phyloP scores from a whole-genome alignment of 2,888 invertebrate genomes.

The Pyrrhia umbra region DNA sequence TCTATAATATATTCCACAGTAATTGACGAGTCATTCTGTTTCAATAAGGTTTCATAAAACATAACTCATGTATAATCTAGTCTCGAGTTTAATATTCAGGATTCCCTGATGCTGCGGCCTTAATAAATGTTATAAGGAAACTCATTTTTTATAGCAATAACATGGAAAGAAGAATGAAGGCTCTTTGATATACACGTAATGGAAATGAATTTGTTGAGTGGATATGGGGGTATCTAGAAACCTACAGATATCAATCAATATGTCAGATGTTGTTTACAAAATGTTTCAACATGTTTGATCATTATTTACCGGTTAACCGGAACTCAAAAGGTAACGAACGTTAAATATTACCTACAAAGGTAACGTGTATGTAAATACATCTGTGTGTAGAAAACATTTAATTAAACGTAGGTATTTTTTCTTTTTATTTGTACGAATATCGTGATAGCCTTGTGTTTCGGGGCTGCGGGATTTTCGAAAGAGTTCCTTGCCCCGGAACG shows the following conservation, averaged over 20 bases:
- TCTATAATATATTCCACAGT: too few relatives aligned
- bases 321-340: background rate
- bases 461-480: too few relatives aligned
- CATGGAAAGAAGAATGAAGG: constrained; percentile 37
- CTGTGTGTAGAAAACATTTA: too few relatives aligned
- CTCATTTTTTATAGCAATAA: constrained; percentile 54
- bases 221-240: background rate
- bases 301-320: background rate
- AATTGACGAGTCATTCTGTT: background rate
- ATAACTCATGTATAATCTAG: constrained; percentile 19
- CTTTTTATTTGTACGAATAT: too few relatives aligned
- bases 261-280: background rate
- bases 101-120: constrained; percentile 20
- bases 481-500: too few relatives aligned
- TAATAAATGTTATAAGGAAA: constrained; percentile 42
- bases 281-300: background rate
- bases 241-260: constrained; percentile 7
- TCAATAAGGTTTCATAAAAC: background rate
- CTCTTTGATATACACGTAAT: constrained; percentile 43
- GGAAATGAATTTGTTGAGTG: constrained; percentile 34
- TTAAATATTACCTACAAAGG: background rate
- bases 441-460: too few relatives aligned
- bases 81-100: constrained; percentile 33
- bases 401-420: too few relatives aligned
- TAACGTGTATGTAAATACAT: too few relatives aligned